Evolutionary conservation across 2,888 invertebrate genomes (phyloP), one percentile per base, ranked within the genome.

Genomic region (Willowsia nigromaculata): DNA sequence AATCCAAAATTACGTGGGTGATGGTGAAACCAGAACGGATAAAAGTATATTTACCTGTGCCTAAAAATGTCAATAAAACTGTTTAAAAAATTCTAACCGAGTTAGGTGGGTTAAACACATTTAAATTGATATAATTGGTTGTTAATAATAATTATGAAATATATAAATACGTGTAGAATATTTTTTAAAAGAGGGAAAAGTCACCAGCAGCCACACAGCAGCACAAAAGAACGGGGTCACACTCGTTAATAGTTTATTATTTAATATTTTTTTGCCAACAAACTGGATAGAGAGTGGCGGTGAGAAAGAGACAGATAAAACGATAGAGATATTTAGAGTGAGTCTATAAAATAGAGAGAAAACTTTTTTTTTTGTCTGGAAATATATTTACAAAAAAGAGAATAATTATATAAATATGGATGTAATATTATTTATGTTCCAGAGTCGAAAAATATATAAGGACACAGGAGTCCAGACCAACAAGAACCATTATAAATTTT

Each of bases 401-500:
- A 68, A n/a, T 37, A 22, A 68, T 18, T 7, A 53, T 15, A 33
- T 7, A 68, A 3, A 15, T 37, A 18, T 7, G 37, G 3, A 37
- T n/a, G 9, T 33, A 68, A 47, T 74, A 74, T n/a, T 33, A 15
- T 62, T 47, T 15, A 74, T 30, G 27, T 43, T 43, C 25, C 25
- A 9, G 11, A 33, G n/a, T 53, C 30, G 30, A 43, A 43, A 30
- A 37, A n/a, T n/a, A n/a, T n/a, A n/a, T n/a, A n/a, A 50, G 56
- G 80, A 68, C 65, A 87, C 86, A 86, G 89, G 90, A 91, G 89
- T 91, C 90, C 90, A 91, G 91, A 91, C 91, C 91, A 91, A 91
- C 91, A 87, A 90, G 59, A 82, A 85, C 71, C 86, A 86, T 47
- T n/a, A 30, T 53, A 30, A 50, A n/a, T n/a, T n/a, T n/a, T n/a